Base-by-base conservation (phyloP, 92 coral and sea anemone species). In the Actinernus sp. region DNA sequence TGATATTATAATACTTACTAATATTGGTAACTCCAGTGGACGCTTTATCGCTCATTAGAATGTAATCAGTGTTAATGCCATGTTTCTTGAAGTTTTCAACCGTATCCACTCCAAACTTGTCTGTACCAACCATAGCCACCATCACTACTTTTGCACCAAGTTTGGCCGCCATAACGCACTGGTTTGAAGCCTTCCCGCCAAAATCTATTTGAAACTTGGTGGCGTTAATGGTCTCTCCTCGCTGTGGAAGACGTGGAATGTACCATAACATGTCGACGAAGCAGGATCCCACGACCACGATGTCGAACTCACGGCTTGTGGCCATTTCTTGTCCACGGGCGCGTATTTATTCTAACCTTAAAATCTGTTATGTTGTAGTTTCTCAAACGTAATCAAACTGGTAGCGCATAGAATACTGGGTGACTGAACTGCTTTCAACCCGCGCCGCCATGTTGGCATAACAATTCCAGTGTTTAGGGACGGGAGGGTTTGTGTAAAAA, bases 101-200 rank as follows among this genome's bases (percentile, higher is more conserved):
- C 26, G 92, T 83, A 41, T 93, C 97, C 40, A 73, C 48, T 24
- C 98, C 98, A 66, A 93, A 93, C 26, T 79, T 83, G 55, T 93
- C 98, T 52, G 74, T 60, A 17, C 97, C 98, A 37, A 90, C 67
- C 68, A 63, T 86, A 0, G 97, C 78, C 10, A 93, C 81, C 98
- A 93, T 90, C 3, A 83, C 83, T 4, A 88, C 85, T 2, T 63
- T 81, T 4, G 93, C 98, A 1, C 98, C 98, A 23, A 93, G 90
- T 55, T 93, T 93, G n/a, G 92, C 91, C 0, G 98, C 97, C 98
- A 93, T 93, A 2, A 86, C 55, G 47, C 97, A 91, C 40, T 87
- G 92, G 61, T 93, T 93, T 14, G 98, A 74, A 32, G 97, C 98
- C 56, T 93, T 93, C 16, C 98, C 98, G 10, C 98, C 98, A 41